A percentile compares a stretch with the other conserved stretches of the same genome.
Conservation (phyloP, 1,140 invertebrate genomes). For the Calliopsis andreniformis region DNA sequence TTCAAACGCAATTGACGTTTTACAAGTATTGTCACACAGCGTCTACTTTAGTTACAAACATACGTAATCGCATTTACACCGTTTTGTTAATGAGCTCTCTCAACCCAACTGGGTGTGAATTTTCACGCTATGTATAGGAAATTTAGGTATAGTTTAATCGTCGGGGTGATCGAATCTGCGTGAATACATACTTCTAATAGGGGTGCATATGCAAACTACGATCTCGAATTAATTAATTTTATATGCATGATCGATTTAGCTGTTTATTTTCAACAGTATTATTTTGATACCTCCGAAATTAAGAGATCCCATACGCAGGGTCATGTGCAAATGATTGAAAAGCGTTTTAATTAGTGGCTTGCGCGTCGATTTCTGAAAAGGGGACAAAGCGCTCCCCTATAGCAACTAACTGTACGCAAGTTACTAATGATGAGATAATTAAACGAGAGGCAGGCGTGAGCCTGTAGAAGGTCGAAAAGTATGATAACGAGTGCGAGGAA, state of each 20-base stretch:
- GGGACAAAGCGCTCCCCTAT: not conserved
- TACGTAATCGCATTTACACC: conserved; percentile 5
- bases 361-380: not conserved
- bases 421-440: conserved; percentile 14
- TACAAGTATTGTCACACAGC: conserved; percentile 2
- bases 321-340: not conserved
- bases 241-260: not conserved
- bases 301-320: too few relatives aligned
- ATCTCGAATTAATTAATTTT: not conserved
- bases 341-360: conserved; percentile 8
- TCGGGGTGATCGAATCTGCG: too few relatives aligned
- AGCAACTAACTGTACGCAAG: not conserved
- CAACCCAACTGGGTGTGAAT: not conserved
- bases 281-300: not conserved
- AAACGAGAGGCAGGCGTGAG: not conserved
- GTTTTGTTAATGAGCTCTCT: not conserved
- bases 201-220: too few relatives aligned
- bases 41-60: conserved; percentile 18
- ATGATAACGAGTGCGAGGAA: not conserved
- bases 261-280: too few relatives aligned
- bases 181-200: too few relatives aligned
- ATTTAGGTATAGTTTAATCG: not conserved
- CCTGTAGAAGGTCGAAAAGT: conserved; percentile 3
- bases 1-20: conserved; percentile 18
- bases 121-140: not conserved